phyloP scores from a whole-genome alignment of 2,888 invertebrate species.

The Scaptomyza tumidula region DNA sequence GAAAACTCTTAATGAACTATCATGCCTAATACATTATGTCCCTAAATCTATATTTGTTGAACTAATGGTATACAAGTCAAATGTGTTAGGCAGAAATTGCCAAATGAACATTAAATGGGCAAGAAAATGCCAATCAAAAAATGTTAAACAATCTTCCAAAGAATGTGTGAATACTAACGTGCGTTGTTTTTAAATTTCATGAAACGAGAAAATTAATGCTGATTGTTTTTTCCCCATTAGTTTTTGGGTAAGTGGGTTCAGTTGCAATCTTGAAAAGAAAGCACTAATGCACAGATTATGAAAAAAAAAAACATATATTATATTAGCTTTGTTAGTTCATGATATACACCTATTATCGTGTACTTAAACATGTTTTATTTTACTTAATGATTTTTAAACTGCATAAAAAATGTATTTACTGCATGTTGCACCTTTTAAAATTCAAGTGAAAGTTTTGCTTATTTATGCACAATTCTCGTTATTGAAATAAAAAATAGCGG shows the following conservation, averaged over 20 bases:
- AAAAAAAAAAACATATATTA: no score
- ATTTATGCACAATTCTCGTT: background rate
- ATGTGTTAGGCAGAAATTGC: conserved; percentile 20
- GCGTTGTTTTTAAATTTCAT: conserved; percentile 8
- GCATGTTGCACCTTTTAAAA: background rate
- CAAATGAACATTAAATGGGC: conserved; percentile 13
- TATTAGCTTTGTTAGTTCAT: no score
- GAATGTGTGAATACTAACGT: conserved; percentile 18
- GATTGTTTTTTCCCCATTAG: background rate
- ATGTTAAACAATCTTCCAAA: background rate
- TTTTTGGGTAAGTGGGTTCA: background rate
- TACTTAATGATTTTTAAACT: no score
- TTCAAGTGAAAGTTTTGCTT: background rate
- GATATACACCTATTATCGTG: no score
- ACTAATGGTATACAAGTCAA: conserved; percentile 8
- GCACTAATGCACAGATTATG: no score
- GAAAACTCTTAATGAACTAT: background rate
- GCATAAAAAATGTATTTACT: no score
- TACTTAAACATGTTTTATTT: no score
- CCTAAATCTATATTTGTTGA: no score
- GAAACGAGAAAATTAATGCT: background rate
- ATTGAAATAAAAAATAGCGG: background rate
- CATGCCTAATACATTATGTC: background rate
- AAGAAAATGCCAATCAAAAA: conserved; percentile 28
- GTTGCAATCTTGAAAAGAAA: no score